Conservation (phyloP, 2,888 invertebrate species). For the Cetonia aurata region DNA sequence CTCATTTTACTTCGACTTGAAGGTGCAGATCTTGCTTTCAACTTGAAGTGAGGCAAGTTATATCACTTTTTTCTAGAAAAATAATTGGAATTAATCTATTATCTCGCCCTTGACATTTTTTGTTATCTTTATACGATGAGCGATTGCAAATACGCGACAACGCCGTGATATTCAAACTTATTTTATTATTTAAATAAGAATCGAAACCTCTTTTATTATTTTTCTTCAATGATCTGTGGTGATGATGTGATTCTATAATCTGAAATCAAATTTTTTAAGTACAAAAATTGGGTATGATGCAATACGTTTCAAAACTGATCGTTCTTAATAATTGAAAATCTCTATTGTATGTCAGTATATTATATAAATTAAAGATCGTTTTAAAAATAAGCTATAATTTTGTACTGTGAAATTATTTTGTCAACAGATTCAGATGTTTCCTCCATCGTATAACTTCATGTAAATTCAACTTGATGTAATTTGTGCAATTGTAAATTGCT, state of each 20-base stretch:
- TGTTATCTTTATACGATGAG: background rate
- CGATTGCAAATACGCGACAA: slow-evolving; percentile 1
- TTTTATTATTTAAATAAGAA: slow-evolving; percentile 4
- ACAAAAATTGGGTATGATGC: slow-evolving; percentile 39
- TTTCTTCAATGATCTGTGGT: slow-evolving; percentile 16
- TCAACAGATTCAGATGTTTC: slow-evolving; percentile 29
- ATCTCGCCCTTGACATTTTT: background rate
- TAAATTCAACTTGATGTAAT: slow-evolving; percentile 13
- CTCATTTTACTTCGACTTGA: background rate
- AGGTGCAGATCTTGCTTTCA: background rate
- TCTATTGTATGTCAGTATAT: slow-evolving; percentile 16
- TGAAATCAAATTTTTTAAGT: slow-evolving; percentile 28
- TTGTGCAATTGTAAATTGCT: slow-evolving; percentile 28
- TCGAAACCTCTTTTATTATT: background rate
- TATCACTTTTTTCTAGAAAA: too few species aligned
- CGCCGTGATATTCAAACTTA: slow-evolving; percentile 10
- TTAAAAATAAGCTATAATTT: slow-evolving; percentile 33
- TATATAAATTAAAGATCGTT: slow-evolving; percentile 10
- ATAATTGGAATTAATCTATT: too few species aligned
- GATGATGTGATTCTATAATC: slow-evolving; percentile 25
- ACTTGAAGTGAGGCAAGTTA: background rate
- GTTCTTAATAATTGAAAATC: background rate
- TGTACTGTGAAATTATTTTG: slow-evolving; percentile 34
- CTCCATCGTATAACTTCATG: background rate
- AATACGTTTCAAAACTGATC: slow-evolving; percentile 35